Evolutionary conservation across 2,888 invertebrate species (phyloP).

Genomic region (Desoria tigrina): DNA sequence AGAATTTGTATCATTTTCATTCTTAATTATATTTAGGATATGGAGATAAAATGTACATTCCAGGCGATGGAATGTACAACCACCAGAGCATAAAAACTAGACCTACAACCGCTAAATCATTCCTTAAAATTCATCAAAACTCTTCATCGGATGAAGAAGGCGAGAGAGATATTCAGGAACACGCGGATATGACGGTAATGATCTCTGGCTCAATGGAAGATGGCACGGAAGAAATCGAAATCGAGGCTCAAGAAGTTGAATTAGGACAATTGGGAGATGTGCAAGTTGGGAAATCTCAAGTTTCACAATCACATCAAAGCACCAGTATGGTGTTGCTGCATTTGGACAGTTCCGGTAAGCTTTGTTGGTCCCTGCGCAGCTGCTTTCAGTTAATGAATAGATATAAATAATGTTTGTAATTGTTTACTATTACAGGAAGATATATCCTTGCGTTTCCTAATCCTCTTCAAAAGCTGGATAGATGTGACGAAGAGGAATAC

Average conservation of each 20-base stretch:
- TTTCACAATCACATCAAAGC: background rate
- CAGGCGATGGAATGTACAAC: slow-evolving; percentile 6
- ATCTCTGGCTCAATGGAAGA: background rate
- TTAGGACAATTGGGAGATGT: background rate
- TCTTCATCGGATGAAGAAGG: background rate
- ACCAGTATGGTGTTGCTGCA: slow-evolving; percentile 3
- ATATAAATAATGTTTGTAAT: background rate
- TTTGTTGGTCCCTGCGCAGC: no score
- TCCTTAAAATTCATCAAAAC: background rate
- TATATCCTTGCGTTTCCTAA: slow-evolving; percentile 2
- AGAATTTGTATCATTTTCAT: background rate
- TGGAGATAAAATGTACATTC: background rate
- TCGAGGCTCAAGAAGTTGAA: background rate
- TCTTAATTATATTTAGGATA: slow-evolving; percentile 9
- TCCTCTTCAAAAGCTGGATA: no score
- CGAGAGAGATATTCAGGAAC: background rate
- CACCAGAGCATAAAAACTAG: slow-evolving; percentile 1
- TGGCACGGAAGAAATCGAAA: background rate
- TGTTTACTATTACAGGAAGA: background rate
- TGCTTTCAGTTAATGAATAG: no score
- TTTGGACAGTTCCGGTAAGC: slow-evolving; percentile 8
- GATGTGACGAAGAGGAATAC: no score
- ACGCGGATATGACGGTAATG: background rate
- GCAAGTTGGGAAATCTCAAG: background rate
- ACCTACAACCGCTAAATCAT: background rate